phyloP scores from a whole-genome alignment of 2,113 vertebrate species.

The Lepisosteus oculatus region DNA sequence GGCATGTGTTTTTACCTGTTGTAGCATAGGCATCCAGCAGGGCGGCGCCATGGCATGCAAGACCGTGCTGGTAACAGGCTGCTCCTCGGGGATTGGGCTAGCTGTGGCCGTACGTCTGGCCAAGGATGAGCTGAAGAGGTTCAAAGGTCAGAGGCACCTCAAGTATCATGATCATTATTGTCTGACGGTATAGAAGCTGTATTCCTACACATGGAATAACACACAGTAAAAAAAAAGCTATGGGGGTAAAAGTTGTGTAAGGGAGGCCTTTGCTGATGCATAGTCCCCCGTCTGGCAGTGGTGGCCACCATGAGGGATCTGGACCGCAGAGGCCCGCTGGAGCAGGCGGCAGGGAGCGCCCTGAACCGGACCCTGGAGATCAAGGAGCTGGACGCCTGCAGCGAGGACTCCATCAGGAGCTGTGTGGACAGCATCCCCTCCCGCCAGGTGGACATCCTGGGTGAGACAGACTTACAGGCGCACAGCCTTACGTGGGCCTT shows the following conservation, averaged over 20 bases:
- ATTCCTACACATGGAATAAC: too few relatives aligned
- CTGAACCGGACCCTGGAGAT: slow-evolving; percentile 62
- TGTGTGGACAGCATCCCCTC: slow-evolving; percentile 66
- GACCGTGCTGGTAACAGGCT: slow-evolving; percentile 73
- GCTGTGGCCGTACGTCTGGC: slow-evolving; percentile 69
- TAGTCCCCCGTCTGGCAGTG: slow-evolving; percentile 38
- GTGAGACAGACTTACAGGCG: slow-evolving; percentile 23
- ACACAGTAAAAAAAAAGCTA: too few relatives aligned
- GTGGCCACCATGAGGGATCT: slow-evolving; percentile 68
- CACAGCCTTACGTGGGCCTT: too few relatives aligned
- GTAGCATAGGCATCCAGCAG: too few relatives aligned
- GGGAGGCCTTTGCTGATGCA: too few relatives aligned
- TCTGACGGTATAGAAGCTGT: too few relatives aligned
- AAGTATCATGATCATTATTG: too few relatives aligned
- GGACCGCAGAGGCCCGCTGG: slow-evolving; percentile 50
- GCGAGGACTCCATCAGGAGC: slow-evolving; percentile 63
- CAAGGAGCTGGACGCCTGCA: slow-evolving; percentile 60
- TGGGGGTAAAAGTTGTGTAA: too few relatives aligned
- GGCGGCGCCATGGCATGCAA: slow-evolving; percentile 41
- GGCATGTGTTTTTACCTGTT: too few relatives aligned
- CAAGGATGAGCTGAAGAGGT: slow-evolving; percentile 63
- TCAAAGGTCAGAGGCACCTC: slow-evolving; percentile 58
- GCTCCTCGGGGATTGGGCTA: slow-evolving; percentile 78
- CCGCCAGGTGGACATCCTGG: slow-evolving; percentile 47
- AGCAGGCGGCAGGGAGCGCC: slow-evolving; percentile 50